These are phyloP conservation scores for Eueides isabella DNA, from an alignment of 1,140 invertebrate species.

Conservation along the genomic window DNA sequence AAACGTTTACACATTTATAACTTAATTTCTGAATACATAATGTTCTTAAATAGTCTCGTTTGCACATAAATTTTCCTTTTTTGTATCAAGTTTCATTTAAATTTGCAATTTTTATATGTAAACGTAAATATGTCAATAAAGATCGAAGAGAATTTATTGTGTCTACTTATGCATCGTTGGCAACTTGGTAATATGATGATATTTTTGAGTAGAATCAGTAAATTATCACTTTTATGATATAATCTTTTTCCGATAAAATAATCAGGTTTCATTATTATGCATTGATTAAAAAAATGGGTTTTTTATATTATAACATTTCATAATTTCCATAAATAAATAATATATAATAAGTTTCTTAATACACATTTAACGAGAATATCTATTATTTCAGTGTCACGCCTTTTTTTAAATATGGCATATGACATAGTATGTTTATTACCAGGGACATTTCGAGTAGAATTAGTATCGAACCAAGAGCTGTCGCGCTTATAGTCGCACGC, in stretches of 20 bases:
- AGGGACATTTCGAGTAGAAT: too few relatives aligned
- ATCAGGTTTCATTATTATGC: neutral
- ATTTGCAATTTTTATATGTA: constrained; percentile 8
- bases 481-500: too few relatives aligned
- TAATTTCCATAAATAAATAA: neutral
- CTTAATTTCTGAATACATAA: constrained; percentile 8
- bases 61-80: constrained; percentile 8
- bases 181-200: constrained; percentile 1
- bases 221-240: constrained; percentile 3
- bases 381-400: too few relatives aligned
- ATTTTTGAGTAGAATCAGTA: neutral
- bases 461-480: too few relatives aligned
- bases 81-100: constrained; percentile 8
- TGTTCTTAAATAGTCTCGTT: neutral
- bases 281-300: neutral
- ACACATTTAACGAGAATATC: too few relatives aligned
- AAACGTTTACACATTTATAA: constrained; percentile 12
- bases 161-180: neutral
- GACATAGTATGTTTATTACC: too few relatives aligned
- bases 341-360: neutral
- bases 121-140: constrained; percentile 8
- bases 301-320: neutral
- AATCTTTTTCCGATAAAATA: neutral
- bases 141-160: neutral
- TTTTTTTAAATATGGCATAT: too few relatives aligned